Evolutionary conservation across 2,113 vertebrate species (phyloP).

Genomic region (Anguilla rostrata): DNA sequence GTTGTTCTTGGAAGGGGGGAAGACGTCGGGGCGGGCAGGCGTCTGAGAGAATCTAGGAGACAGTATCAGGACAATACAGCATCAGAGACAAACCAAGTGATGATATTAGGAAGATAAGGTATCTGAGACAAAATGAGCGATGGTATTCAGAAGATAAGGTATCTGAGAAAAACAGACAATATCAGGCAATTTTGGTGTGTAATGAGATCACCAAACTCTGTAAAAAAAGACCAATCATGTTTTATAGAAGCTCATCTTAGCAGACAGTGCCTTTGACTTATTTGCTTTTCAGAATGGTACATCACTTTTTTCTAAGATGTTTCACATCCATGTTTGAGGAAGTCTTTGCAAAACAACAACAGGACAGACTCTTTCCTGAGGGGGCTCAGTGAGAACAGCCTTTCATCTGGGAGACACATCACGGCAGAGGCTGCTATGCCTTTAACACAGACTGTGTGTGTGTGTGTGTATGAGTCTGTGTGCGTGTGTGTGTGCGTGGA

Average conservation of each 20-base stretch:
- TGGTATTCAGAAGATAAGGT: neutral
- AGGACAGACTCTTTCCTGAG: conserved; percentile 21
- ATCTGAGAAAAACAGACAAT: neutral
- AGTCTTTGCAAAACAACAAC: neutral
- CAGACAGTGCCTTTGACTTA: neutral
- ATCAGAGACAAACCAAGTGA: neutral
- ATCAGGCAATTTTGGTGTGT: neutral
- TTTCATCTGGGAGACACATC: conserved; percentile 8
- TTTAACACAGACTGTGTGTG: conserved; percentile 15
- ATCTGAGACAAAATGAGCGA: neutral
- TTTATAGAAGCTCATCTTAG: neutral
- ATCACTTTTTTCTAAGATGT: neutral
- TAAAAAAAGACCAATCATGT: neutral
- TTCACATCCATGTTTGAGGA: neutral
- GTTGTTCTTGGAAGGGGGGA: conserved; percentile 11
- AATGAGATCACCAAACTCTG: neutral
- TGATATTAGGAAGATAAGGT: neutral
- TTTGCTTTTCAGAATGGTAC: neutral
- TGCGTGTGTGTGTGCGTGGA: neutral
- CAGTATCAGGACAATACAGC: neutral
- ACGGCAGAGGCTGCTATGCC: conserved; percentile 8
- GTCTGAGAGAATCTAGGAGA: neutral
- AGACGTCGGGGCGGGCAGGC: neutral
- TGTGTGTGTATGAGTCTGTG: neutral
- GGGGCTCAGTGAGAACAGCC: neutral